Evolutionary conservation across 1,140 invertebrate species (phyloP).

Genomic region (Sycophila sp.): DNA sequence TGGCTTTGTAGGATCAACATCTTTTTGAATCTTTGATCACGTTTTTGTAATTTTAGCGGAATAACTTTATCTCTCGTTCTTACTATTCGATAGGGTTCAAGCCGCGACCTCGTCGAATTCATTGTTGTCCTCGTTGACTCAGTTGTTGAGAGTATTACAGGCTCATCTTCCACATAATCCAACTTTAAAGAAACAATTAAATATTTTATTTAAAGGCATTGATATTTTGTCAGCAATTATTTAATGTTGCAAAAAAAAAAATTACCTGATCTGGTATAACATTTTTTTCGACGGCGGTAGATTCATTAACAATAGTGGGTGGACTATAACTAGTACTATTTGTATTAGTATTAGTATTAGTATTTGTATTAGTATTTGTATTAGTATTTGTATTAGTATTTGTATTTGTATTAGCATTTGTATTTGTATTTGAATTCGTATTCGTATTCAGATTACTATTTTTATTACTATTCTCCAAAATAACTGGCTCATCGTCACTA

Average conservation of each 20-base stretch:
- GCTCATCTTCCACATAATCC: not conserved
- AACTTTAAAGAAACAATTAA: not conserved
- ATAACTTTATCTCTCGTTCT: not conserved
- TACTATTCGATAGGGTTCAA: too few species aligned
- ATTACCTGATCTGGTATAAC: too few species aligned
- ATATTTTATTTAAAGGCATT: not conserved
- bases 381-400: too few species aligned
- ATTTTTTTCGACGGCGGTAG: too few species aligned
- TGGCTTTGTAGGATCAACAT: constrained; percentile 29
- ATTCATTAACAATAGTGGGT: too few species aligned
- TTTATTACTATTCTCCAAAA: constrained; percentile 35
- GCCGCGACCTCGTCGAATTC: not conserved
- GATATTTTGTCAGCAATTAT: too few species aligned
- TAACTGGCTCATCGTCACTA: constrained; percentile 53
- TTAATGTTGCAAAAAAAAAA: too few species aligned
- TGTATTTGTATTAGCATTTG: not conserved
- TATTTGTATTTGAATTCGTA: constrained; percentile 2
- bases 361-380: too few species aligned
- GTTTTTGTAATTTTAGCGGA: constrained; percentile 12
- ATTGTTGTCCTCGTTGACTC: too few species aligned
- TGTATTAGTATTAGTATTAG: too few species aligned
- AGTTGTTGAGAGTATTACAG: not conserved
- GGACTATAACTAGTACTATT: too few species aligned
- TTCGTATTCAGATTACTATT: not conserved
- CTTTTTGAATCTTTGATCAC: constrained; percentile 27